Evolutionary conservation across 2,797 vertebrate genomes (phyloP).

Genomic region (Taenioides sp.): DNA sequence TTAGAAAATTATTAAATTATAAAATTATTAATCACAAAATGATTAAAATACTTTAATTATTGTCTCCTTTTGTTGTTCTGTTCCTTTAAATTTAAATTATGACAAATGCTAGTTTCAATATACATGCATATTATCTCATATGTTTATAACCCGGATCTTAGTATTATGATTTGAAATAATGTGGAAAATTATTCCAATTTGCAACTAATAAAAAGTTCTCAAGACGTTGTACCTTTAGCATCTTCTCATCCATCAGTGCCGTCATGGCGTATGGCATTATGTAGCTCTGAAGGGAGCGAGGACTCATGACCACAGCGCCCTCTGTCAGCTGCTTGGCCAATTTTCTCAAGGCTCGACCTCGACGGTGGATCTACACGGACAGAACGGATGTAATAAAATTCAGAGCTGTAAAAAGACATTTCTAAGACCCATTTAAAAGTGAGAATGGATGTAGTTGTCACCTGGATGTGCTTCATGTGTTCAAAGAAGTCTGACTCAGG

Average conservation of each 20-base stretch:
- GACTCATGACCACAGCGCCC: slow-evolving; percentile 81
- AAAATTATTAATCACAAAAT: too few species aligned
- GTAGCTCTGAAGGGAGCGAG: slow-evolving; percentile 92
- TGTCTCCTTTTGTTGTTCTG: too few species aligned
- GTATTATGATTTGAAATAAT: too few species aligned
- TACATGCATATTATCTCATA: too few species aligned
- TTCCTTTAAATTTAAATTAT: too few species aligned
- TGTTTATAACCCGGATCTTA: too few species aligned
- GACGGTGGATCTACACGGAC: slow-evolving; percentile 80
- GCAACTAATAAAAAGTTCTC: background rate
- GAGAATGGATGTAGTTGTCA: slow-evolving; percentile 47
- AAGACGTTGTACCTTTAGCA: slow-evolving; percentile 85
- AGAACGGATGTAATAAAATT: background rate
- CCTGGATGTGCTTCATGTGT: slow-evolving; percentile 99
- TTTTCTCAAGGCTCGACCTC: slow-evolving; percentile 90
- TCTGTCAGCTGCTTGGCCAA: slow-evolving; percentile 90
- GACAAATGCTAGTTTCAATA: too few species aligned
- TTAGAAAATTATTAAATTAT: too few species aligned
- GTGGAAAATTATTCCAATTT: too few species aligned
- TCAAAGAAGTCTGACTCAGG: slow-evolving; percentile 97
- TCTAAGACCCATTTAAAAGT: background rate
- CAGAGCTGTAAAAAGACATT: background rate
- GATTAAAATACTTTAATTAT: too few species aligned
- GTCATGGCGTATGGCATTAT: slow-evolving; percentile 95
- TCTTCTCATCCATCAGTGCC: slow-evolving; percentile 87